Conservation (phyloP, 2,888 invertebrate species). For the Cerceris ruficornis region DNA sequence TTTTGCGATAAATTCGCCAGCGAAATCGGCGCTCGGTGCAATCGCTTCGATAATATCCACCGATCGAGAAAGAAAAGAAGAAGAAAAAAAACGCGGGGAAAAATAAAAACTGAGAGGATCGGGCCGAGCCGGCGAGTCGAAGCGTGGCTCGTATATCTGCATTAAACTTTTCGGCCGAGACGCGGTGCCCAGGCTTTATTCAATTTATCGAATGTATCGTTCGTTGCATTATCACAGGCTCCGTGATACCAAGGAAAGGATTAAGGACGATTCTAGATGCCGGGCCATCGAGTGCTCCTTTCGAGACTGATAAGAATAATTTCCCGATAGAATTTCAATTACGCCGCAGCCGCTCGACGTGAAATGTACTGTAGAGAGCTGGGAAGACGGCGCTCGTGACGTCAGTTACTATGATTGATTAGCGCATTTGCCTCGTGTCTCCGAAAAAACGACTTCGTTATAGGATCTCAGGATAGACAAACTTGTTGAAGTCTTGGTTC, state of each 20-base stretch:
- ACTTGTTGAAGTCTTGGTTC: no score
- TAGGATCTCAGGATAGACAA: no score
- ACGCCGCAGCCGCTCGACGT: background rate
- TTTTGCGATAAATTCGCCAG: slow-evolving; percentile 30
- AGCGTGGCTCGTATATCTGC: background rate
- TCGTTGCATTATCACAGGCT: background rate
- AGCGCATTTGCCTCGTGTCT: no score
- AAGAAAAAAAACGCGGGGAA: no score
- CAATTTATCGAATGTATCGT: background rate
- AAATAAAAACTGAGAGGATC: background rate
- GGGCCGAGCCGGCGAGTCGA: background rate
- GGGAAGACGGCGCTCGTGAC: no score
- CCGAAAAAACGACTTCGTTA: no score
- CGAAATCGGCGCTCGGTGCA: slow-evolving; percentile 4
- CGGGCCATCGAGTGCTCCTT: background rate
- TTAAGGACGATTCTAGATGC: background rate
- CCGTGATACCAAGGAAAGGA: background rate
- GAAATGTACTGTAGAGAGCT: slow-evolving; percentile 1
- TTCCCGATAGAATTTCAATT: background rate
- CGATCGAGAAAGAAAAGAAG: background rate
- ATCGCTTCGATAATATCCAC: slow-evolving; percentile 19
- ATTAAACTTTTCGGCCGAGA: slow-evolving; percentile 6
- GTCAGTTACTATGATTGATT: no score
- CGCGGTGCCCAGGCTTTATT: background rate
- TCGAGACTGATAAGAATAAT: background rate